These are phyloP conservation scores for Zaprionus taronus DNA, from an alignment of 1,140 invertebrate genomes.

Conservation along the genomic window DNA sequence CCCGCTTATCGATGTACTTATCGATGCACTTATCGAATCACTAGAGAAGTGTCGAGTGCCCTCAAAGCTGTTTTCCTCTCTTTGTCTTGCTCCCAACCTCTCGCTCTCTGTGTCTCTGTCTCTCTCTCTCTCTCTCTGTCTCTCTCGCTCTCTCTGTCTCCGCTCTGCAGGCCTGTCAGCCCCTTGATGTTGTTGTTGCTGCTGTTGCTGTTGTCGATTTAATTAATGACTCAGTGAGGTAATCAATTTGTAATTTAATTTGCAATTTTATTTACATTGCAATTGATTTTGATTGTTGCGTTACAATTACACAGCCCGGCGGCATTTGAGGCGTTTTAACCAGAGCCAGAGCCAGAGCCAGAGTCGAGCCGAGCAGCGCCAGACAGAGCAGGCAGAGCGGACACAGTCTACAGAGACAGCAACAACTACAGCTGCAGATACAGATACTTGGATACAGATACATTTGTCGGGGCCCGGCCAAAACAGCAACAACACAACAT, in stretches of 20 bases:
- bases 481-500: constrained; percentile 3
- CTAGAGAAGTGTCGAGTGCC: background rate
- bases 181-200: constrained; percentile 9
- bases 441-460: constrained; percentile 6
- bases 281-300: constrained; percentile 82
- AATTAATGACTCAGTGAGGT: constrained; percentile 81
- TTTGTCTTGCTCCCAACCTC: background rate
- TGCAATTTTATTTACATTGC: constrained; percentile 80
- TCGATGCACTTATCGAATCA: constrained; percentile 2
- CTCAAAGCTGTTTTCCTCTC: background rate
- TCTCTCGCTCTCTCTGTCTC: background rate
- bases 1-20: background rate
- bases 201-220: constrained; percentile 42
- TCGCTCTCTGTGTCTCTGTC: background rate
- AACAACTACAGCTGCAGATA: constrained; percentile 3
- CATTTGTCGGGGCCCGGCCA: constrained; percentile 13
- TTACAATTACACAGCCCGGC: constrained; percentile 71
- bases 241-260: constrained; percentile 83
- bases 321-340: constrained; percentile 53
- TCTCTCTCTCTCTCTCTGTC: background rate
- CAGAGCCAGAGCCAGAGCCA: constrained; percentile 26
- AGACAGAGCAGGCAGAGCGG: background rate
- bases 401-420: background rate
- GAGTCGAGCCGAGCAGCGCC: background rate
- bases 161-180: background rate